Base-by-base conservation (phyloP, 1,140 invertebrate genomes). In the Hestina assimilis region DNA sequence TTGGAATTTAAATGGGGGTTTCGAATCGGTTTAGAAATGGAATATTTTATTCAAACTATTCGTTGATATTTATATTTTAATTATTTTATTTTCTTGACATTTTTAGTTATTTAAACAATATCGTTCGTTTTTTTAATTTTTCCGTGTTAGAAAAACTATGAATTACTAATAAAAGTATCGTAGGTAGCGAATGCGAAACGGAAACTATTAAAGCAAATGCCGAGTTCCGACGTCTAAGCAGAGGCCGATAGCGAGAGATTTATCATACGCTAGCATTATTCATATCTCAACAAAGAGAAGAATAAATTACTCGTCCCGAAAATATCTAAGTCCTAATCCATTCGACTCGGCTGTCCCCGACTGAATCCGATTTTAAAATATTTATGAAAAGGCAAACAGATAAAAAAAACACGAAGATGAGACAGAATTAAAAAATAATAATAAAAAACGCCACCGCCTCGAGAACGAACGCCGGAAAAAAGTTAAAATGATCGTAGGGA, bases 311-410 rank as follows among this genome's bases (percentile, higher is more conserved):
- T 63, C 66, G 72, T 55, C 69, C 80, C 82, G 72, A 85, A 86
- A 84, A 84, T 87, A 87, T 85, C 82, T 79, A 87, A 87, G 77
- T 83, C 80, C 77, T 85, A 87, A 87, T 85, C 82, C 83, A 85
- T 87, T 87, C 75, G 83, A 69, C 69, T 69, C 82, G 83, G 72
- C 59, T 78, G 82, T 85, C 83, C 71, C 83, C 77, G 80, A 56
- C 69, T 74, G 77, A 79, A 82, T 84, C 77, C 80, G 80, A 87
- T 83, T 87, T 83, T 84, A 84, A 83, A 87, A 87, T 81, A 85
- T 86, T 84, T 83, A 86, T 84, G 79, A 83, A 84, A 85, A 83
- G 77, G 72, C 72, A 76, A 62, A 74, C 66, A 59, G 38, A 17
- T 28, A 12, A 76, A 78, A 82, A 74, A 71, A 70, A 63, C 65